A percentile compares a stretch with the other conserved stretches of the same genome.
phyloP scores from a whole-genome alignment of 2,888 invertebrate species.

The Rapana venosa region DNA sequence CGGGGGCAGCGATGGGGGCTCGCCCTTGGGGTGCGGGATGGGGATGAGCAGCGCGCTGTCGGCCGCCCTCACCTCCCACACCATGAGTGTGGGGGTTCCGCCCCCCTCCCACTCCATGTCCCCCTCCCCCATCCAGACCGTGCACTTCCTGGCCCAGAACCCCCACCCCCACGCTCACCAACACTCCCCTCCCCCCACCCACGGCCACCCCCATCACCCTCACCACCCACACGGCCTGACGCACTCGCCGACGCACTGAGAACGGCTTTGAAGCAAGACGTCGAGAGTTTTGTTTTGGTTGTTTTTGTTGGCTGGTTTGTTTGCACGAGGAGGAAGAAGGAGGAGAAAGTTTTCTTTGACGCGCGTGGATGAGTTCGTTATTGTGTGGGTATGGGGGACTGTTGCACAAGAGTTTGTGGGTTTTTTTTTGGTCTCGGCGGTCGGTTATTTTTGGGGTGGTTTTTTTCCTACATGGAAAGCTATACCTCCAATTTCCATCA shows the following conservation, averaged over 20 bases:
- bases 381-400: no score
- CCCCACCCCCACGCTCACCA: slow-evolving; percentile 44
- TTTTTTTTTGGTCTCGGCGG: no score
- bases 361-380: no score
- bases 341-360: no score
- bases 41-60: slow-evolving; percentile 33
- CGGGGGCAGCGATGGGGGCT: slow-evolving; percentile 49
- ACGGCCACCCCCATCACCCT: slow-evolving; percentile 46
- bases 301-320: no score
- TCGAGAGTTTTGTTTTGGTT: no score
- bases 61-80: slow-evolving; percentile 48
- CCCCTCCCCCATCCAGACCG: slow-evolving; percentile 32
- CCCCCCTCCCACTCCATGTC: slow-evolving; percentile 50
- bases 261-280: no score
- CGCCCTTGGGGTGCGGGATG: slow-evolving; percentile 44
- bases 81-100: slow-evolving; percentile 47
- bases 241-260: slow-evolving; percentile 42
- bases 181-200: slow-evolving; percentile 51
- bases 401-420: no score
- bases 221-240: slow-evolving; percentile 47
- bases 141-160: slow-evolving; percentile 33
- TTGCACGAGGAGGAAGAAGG: no score
- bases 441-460: no score
- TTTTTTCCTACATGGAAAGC: no score
- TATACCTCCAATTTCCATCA: no score